Conservation (phyloP, 2,113 vertebrate species). For the Silurus meridionalis region DNA sequence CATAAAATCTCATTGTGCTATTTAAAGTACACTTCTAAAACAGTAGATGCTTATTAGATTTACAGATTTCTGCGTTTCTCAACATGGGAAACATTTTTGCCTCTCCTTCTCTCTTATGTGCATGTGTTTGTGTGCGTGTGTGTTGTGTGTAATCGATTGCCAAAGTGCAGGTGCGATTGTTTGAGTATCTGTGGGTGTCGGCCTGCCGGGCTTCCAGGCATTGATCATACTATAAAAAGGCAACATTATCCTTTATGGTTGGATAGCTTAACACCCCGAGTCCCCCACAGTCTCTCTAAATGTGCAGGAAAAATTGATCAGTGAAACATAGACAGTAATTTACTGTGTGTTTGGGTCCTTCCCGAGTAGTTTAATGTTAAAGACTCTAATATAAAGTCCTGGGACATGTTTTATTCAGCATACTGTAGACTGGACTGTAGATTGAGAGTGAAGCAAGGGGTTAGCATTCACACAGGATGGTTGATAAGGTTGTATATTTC, state of each 20-base stretch:
- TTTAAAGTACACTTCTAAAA: slow-evolving; percentile 14
- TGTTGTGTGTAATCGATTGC: slow-evolving; percentile 16
- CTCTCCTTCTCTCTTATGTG: background rate
- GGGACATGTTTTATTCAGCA: background rate
- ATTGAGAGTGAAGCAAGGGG: background rate
- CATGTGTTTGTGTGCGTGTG: slow-evolving; percentile 1
- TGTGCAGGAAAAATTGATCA: slow-evolving; percentile 14
- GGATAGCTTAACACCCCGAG: slow-evolving; percentile 23
- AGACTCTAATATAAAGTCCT: slow-evolving; percentile 9
- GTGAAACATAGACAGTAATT: background rate
- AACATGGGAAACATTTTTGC: background rate
- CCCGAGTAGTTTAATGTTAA: slow-evolving; percentile 21
- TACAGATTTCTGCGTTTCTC: slow-evolving; percentile 5
- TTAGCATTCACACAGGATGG: background rate
- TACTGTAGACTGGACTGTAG: background rate
- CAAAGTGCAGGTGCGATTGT: slow-evolving; percentile 25
- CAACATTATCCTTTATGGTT: slow-evolving; percentile 36
- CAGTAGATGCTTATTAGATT: background rate
- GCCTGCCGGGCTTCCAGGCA: slow-evolving; percentile 17
- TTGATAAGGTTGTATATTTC: background rate
- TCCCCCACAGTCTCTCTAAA: slow-evolving; percentile 22
- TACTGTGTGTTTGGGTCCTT: background rate
- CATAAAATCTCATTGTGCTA: background rate
- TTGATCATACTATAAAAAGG: slow-evolving; percentile 32
- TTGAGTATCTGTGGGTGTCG: slow-evolving; percentile 12